Conservation (phyloP, 1,140 invertebrate species). For the Mycetomoellerius zeteki region DNA sequence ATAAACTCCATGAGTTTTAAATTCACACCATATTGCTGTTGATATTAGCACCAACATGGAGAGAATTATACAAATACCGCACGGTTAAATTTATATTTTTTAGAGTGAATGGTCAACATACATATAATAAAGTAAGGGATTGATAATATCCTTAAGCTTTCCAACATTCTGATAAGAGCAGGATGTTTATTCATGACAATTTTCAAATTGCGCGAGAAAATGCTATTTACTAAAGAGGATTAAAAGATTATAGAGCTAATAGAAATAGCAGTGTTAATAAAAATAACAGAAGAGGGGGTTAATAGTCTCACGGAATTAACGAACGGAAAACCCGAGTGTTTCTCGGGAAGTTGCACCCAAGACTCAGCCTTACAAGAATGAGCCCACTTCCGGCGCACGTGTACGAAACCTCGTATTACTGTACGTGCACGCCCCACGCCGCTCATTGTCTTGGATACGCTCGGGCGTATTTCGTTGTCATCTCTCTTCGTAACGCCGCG, state of each 20-base stretch:
- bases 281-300: not conserved
- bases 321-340: constrained; percentile 39
- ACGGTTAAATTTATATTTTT: not conserved
- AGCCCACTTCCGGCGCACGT: constrained; percentile 55
- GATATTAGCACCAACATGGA: no score
- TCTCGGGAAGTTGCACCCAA: constrained; percentile 32
- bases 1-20: no score
- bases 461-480: constrained; percentile 48
- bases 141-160: not conserved
- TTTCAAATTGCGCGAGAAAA: not conserved
- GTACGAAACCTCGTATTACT: constrained; percentile 54
- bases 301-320: constrained; percentile 30
- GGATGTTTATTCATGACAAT: not conserved
- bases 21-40: no score
- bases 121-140: not conserved
- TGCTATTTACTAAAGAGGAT: not conserved
- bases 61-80: no score
- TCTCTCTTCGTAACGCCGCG: constrained; percentile 61
- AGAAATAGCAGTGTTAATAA: constrained; percentile 14
- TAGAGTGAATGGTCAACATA: not conserved
- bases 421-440: constrained; percentile 51
- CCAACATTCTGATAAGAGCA: not conserved
- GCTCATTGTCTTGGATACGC: constrained; percentile 66
- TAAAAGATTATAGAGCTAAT: constrained; percentile 6
- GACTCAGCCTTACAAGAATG: constrained; percentile 37